These are phyloP conservation scores for Coreoperca whiteheadi DNA, from an alignment of 2,113 vertebrate species.

Conservation along the genomic window DNA sequence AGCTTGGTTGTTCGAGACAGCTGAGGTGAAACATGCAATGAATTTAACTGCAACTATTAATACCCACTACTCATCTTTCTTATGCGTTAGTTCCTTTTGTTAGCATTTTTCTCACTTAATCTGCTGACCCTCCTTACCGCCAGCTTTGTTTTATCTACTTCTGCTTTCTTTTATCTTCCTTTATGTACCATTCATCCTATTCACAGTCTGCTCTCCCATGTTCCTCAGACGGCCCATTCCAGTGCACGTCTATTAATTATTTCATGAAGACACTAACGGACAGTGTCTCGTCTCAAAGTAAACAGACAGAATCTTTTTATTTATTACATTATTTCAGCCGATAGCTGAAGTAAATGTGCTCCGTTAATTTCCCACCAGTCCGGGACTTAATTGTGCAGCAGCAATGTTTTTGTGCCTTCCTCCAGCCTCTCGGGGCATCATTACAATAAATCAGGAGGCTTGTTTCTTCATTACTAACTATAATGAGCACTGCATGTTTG, in stretches of 20 bases:
- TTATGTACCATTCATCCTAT: conserved; percentile 27
- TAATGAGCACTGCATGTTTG: conserved; percentile 70
- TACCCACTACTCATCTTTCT: conserved; percentile 7
- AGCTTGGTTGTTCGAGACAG: background rate
- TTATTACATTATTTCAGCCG: conserved; percentile 18
- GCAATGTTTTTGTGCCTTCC: conserved; percentile 12
- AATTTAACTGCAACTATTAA: conserved; percentile 9
- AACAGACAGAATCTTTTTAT: background rate
- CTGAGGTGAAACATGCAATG: background rate
- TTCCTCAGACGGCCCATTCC: conserved; percentile 1
- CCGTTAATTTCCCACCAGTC: conserved; percentile 57
- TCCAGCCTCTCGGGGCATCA: conserved; percentile 31
- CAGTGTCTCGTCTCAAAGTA: background rate
- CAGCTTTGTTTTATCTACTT: conserved; percentile 21
- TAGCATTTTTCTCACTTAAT: conserved; percentile 24
- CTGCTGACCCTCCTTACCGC: conserved; percentile 10
- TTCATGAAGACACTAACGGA: background rate
- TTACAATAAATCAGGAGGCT: conserved; percentile 72
- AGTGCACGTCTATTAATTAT: background rate
- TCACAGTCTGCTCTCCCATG: background rate
- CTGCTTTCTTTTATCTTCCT: conserved; percentile 43
- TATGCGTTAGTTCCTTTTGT: conserved; percentile 27
- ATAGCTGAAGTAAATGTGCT: conserved; percentile 24
- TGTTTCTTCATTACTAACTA: conserved; percentile 71
- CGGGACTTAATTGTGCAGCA: conserved; percentile 49